A percentile compares a stretch with the other conserved stretches of the same genome.
Conservation (phyloP, 2,113 vertebrate species). For the Phalacrocorax aristotelis region DNA sequence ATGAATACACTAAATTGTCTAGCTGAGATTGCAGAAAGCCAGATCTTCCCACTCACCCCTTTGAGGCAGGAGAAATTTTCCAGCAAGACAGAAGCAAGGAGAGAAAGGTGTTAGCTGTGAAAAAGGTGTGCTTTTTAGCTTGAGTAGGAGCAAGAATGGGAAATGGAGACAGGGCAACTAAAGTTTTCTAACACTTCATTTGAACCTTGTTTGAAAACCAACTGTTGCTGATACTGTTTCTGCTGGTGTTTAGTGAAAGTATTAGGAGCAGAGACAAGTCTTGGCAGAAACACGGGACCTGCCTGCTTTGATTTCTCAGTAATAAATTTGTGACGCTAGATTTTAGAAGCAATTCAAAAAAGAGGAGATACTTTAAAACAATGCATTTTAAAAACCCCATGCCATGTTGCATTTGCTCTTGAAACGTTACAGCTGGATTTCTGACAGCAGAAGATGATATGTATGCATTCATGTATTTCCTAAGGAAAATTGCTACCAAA, state of each 20-base stretch:
- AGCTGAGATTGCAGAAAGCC: not conserved
- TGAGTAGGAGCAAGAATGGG: not conserved
- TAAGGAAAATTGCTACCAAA: not conserved
- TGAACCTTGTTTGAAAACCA: not conserved
- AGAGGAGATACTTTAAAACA: not conserved
- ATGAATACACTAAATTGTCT: not conserved
- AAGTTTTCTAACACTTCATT: not conserved
- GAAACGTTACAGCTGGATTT: not conserved
- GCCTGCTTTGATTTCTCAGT: not conserved
- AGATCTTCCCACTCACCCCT: not conserved
- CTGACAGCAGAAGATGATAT: not conserved
- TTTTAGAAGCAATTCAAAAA: not conserved
- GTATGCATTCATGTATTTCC: not conserved
- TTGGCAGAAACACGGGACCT: not conserved
- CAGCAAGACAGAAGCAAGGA: not conserved
- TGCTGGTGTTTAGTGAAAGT: not conserved
- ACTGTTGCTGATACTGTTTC: not conserved
- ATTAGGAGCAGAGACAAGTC: not conserved
- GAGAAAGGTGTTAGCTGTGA: not conserved
- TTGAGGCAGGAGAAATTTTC: not conserved
- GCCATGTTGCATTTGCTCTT: not conserved
- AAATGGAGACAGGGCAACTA: not conserved
- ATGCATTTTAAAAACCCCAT: not conserved
- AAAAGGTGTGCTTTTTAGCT: not conserved
- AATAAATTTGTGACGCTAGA: not conserved